phyloP scores from a whole-genome alignment of 2,888 invertebrate species.

The Geotrupes spiniger region DNA sequence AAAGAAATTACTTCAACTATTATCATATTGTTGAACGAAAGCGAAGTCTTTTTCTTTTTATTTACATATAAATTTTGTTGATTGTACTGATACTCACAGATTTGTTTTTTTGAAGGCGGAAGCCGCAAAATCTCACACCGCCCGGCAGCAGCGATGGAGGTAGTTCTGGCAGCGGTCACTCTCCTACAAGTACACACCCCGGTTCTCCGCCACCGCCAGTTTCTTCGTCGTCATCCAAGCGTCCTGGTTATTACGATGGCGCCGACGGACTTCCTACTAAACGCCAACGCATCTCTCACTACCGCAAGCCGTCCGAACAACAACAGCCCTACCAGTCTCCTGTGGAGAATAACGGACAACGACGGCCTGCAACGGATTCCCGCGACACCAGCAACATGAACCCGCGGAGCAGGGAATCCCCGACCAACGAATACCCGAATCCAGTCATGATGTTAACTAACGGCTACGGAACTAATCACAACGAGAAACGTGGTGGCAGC shows the following conservation, averaged over 20 bases:
- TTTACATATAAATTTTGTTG: too few species aligned
- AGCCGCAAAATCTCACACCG: slow-evolving; percentile 88
- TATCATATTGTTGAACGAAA: too few species aligned
- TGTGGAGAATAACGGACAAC: slow-evolving; percentile 46
- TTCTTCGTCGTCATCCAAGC: slow-evolving; percentile 55
- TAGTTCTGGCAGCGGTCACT: slow-evolving; percentile 73
- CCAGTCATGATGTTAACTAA: slow-evolving; percentile 21
- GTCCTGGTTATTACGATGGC: slow-evolving; percentile 62
- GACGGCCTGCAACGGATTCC: slow-evolving; percentile 48
- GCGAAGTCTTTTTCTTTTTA: too few species aligned
- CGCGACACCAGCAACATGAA: slow-evolving; percentile 52
- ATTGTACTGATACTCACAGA: too few species aligned
- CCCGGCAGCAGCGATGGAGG: slow-evolving; percentile 81
- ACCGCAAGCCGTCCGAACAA: slow-evolving; percentile 59
- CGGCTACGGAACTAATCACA: slow-evolving; percentile 37
- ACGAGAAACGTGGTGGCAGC: slow-evolving; percentile 32
- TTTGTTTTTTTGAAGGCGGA: slow-evolving; percentile 59
- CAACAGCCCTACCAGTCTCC: slow-evolving; percentile 46
- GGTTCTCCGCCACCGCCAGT: slow-evolving; percentile 64
- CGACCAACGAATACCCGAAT: slow-evolving; percentile 27
- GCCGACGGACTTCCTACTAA: slow-evolving; percentile 62
- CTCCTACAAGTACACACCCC: slow-evolving; percentile 71
- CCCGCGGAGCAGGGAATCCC: slow-evolving; percentile 46
- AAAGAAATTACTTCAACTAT: too few species aligned
- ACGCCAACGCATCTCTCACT: slow-evolving; percentile 85